Conservation (phyloP, 1,140 invertebrate species). For the Trachelipus rathkii region DNA sequence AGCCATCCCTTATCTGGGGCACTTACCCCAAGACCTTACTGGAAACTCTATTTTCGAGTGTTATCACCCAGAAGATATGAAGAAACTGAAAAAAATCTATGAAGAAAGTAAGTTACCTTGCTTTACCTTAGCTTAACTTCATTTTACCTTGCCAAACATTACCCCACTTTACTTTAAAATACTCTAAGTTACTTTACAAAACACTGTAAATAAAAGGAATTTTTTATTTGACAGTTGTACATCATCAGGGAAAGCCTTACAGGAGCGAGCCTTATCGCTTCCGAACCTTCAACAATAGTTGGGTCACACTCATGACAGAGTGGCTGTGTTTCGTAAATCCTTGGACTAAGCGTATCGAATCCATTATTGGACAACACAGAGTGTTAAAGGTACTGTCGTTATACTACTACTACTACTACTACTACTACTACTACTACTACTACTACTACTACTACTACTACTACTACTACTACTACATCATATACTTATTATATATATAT, state of each 20-base stretch:
- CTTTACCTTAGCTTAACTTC: no score
- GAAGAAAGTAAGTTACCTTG: constrained; percentile 62
- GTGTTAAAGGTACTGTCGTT: constrained; percentile 60
- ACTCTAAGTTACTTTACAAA: no score
- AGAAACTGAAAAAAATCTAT: constrained; percentile 73
- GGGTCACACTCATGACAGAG: constrained; percentile 77
- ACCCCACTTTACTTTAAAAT: no score
- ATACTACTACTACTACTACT: no score
- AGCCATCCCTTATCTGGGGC: constrained; percentile 75
- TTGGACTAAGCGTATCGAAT: constrained; percentile 84
- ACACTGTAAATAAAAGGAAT: no score
- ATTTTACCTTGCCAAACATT: no score
- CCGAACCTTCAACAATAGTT: constrained; percentile 76
- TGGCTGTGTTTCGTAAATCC: constrained; percentile 93
- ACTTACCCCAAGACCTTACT: constrained; percentile 80
- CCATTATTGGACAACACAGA: constrained; percentile 81
- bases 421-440: no score
- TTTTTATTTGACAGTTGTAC: constrained; percentile 54
- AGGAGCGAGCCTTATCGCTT: constrained; percentile 74
- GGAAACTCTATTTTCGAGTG: constrained; percentile 76
- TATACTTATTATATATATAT: not conserved
- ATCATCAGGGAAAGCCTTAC: constrained; percentile 62
- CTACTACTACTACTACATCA: not conserved
- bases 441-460: not conserved
- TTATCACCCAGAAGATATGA: constrained; percentile 81